These are phyloP conservation scores for Heteromurus nitidus DNA, from an alignment of 2,888 invertebrate genomes.

Conservation along the genomic window DNA sequence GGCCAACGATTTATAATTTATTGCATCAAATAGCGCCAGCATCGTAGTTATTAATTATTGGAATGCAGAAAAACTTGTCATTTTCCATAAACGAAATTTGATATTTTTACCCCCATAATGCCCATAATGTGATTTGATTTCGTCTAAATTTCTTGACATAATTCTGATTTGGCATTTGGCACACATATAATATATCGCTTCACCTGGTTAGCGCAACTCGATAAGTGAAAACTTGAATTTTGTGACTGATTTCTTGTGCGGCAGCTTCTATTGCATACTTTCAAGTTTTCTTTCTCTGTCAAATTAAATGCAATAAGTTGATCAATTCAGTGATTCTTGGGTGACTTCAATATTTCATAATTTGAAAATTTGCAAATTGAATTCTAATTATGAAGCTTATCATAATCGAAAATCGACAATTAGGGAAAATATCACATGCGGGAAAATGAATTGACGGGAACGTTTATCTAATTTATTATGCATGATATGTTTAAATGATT, in stretches of 20 bases:
- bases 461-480: not conserved
- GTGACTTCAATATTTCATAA: not conserved
- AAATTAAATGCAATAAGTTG: not conserved
- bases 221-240: too few relatives aligned
- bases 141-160: not conserved
- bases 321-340: constrained; percentile 1
- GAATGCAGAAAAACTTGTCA: not conserved
- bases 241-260: too few relatives aligned
- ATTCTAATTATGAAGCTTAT: constrained; percentile 7
- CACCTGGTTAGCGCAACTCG: too few relatives aligned
- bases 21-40: not conserved
- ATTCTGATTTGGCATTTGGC: not conserved
- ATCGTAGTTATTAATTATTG: not conserved
- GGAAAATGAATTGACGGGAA: not conserved
- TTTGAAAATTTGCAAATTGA: not conserved
- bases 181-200: too few relatives aligned
- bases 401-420: not conserved
- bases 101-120: not conserved
- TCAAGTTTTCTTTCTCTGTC: too few relatives aligned
- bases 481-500: not conserved
- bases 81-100: not conserved
- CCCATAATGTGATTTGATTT: not conserved
- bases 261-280: too few relatives aligned
- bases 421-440: not conserved
- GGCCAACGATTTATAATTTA: not conserved